Evolutionary conservation across 2,797 vertebrate genomes (phyloP).

Genomic region (Anguilla megastoma): DNA sequence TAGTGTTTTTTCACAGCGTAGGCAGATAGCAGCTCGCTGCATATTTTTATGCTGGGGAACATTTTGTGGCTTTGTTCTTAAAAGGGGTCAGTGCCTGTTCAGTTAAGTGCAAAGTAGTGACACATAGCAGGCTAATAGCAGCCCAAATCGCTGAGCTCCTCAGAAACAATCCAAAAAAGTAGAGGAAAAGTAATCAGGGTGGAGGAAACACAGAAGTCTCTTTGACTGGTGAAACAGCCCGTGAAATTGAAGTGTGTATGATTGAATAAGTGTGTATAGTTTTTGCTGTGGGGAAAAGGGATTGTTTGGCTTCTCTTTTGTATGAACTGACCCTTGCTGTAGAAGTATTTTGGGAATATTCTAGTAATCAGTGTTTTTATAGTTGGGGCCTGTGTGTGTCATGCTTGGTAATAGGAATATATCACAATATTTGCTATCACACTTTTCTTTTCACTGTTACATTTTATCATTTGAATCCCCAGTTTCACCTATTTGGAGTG

Average conservation of each 20-base stretch:
- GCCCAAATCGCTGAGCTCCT: slow-evolving; percentile 56
- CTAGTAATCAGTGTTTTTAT: slow-evolving; percentile 36
- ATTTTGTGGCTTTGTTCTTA: slow-evolving; percentile 46
- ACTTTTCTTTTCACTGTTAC: background rate
- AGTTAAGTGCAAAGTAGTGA: slow-evolving; percentile 49
- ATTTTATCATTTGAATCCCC: background rate
- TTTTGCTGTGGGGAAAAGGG: slow-evolving; percentile 39
- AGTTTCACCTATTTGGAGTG: background rate
- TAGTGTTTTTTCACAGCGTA: slow-evolving; percentile 3
- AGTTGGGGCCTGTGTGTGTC: slow-evolving; percentile 29
- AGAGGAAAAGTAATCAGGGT: slow-evolving; percentile 26
- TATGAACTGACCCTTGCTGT: slow-evolving; percentile 40
- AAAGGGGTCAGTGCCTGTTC: slow-evolving; percentile 56
- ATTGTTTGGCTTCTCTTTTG: slow-evolving; percentile 41
- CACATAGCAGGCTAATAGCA: slow-evolving; percentile 59
- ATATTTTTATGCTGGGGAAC: slow-evolving; percentile 35
- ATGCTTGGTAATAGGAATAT: slow-evolving; percentile 23
- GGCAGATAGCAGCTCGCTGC: slow-evolving; percentile 25
- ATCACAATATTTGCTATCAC: slow-evolving; percentile 19
- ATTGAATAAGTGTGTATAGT: slow-evolving; percentile 43
- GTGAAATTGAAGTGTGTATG: slow-evolving; percentile 57
- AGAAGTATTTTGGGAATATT: slow-evolving; percentile 41
- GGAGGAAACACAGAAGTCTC: slow-evolving; percentile 39
- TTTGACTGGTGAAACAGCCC: slow-evolving; percentile 53
- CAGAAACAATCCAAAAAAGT: slow-evolving; percentile 51